These are phyloP conservation scores for Apistogramma diplotaenia DNA, from an alignment of 2,113 vertebrate genomes.

Conservation along the genomic window DNA sequence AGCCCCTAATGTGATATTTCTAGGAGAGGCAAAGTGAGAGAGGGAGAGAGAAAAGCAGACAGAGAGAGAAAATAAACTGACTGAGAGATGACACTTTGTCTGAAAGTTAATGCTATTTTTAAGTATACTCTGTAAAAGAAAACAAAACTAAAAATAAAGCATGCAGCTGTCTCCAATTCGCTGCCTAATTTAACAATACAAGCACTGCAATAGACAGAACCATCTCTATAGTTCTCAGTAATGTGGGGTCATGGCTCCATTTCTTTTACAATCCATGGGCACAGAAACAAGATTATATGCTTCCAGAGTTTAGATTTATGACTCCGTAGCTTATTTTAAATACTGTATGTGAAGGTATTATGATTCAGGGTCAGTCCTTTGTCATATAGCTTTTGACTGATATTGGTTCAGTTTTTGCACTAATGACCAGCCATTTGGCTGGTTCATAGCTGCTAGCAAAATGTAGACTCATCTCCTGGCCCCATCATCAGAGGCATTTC, in stretches of 20 bases:
- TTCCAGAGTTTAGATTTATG: neutral
- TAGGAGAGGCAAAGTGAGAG: neutral
- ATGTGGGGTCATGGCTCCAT: neutral
- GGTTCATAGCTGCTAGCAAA: neutral
- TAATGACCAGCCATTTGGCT: neutral
- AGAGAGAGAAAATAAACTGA: neutral
- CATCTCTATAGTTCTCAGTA: neutral
- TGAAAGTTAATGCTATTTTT: constrained; percentile 40
- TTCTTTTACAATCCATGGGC: neutral
- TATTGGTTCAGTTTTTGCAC: neutral
- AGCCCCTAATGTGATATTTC: constrained; percentile 15
- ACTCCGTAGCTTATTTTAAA: neutral
- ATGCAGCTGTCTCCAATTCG: constrained; percentile 13
- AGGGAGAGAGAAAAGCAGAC: neutral
- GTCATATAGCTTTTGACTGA: neutral
- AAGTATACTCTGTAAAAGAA: neutral
- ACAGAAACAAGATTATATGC: neutral
- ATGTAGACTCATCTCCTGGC: neutral
- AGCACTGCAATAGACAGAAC: neutral
- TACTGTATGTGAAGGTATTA: neutral
- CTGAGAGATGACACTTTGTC: constrained; percentile 26
- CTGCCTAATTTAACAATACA: constrained; percentile 10
- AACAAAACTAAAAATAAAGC: constrained; percentile 22
- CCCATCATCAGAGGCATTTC: neutral
- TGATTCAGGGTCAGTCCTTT: neutral